Evolutionary conservation across 1,140 invertebrate species (phyloP), one percentile per base, ranked within the genome.

Genomic region (Heliconius hewitsoni): DNA sequence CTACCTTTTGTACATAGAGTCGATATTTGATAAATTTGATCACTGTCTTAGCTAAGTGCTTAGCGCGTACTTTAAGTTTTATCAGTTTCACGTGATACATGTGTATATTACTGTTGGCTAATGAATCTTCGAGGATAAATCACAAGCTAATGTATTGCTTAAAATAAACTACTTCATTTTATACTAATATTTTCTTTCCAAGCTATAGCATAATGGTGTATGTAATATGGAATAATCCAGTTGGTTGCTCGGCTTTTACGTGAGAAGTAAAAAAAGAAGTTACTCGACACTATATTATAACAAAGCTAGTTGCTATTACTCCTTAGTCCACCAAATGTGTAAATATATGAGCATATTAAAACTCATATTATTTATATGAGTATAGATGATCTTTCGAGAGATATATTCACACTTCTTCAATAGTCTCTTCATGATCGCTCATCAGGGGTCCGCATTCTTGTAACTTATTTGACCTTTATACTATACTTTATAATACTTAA

Each of bases 41-140:
- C 9, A 19, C 30, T 8, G 42, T 37, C 66, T 39, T 57, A 73
- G 60, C 71, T 81, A 81, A 81, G 76, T 77, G 79, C 75, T 77
- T 74, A 73, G 66, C 42, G 72, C 79, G 74, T 81, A 81, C 75
- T 81, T 81, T 73, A 66, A 70, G 79, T 76, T 66, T 81, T 81
- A 81, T 81, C 79, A 74, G 75, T 77, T 77, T 81, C 74, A 80
- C 79, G 74, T 76, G 71, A 74, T 39, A 74, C 75, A 71, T 77
- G 75, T 46, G 60, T 71, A 73, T 77, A 80, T 80, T 80, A 80
- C 74, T 71, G 55, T 39, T 74, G 42, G 55, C 73, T 80, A 81
- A 81, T 81, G 79, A 81, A 81, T 57, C 66, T 77, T 70, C 57
- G 19, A 71, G 76, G 30, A 77, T 81, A 81, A 77, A 81, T 81